Evolutionary conservation across 2,113 vertebrate species (phyloP).

Genomic region (Emydura subglobosa): DNA sequence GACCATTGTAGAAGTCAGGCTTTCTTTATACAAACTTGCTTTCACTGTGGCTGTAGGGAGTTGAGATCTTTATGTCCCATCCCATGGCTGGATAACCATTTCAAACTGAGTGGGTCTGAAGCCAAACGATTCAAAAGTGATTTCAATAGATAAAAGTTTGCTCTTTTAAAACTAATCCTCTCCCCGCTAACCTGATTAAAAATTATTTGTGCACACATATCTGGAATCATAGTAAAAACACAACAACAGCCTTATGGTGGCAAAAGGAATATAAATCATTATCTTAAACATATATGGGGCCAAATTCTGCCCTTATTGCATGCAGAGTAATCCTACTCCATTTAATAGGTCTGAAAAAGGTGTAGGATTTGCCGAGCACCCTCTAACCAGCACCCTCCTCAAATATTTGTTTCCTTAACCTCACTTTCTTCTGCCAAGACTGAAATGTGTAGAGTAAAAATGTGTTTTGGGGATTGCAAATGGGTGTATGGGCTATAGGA

Average conservation of each 20-base stretch:
- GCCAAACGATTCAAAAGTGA: neutral
- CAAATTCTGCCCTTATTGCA: neutral
- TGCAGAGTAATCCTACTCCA: slow-evolving; percentile 33
- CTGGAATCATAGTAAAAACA: slow-evolving; percentile 2
- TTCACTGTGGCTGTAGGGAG: neutral
- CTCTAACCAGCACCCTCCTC: slow-evolving; percentile 41
- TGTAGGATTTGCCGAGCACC: neutral
- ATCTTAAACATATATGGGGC: neutral
- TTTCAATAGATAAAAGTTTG: neutral
- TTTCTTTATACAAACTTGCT: neutral
- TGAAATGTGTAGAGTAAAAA: slow-evolving; percentile 63
- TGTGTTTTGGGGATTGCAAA: slow-evolving; percentile 72
- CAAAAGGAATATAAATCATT: neutral
- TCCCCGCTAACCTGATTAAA: rapidly evolving
- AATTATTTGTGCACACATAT: slow-evolving; percentile 7
- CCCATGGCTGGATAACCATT: neutral
- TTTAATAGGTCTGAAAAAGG: neutral
- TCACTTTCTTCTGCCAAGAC: slow-evolving; percentile 48
- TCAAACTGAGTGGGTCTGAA: neutral
- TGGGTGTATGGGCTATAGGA: slow-evolving; percentile 69
- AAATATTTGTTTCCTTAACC: slow-evolving; percentile 51
- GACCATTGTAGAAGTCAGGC: neutral
- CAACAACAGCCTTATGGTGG: neutral
- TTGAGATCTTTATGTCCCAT: neutral
- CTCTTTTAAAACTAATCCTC: neutral